Conservation (phyloP, 2,797 vertebrate genomes). For the Caiman crocodilus region DNA sequence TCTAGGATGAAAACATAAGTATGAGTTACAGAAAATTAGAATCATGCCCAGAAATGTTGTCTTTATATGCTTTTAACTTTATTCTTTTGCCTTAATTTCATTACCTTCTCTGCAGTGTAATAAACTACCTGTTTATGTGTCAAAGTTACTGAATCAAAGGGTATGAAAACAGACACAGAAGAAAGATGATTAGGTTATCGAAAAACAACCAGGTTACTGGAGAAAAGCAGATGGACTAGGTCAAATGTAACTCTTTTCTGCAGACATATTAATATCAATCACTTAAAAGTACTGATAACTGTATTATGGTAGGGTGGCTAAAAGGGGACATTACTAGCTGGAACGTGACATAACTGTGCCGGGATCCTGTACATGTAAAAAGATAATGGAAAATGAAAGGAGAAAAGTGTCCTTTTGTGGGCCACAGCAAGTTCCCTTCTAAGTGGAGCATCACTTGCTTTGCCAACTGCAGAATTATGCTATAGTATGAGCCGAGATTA, state of each 20-base stretch:
- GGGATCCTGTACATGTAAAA: background rate
- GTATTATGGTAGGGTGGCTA: rapidly evolving
- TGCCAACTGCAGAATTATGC: background rate
- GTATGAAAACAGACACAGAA: background rate
- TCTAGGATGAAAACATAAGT: background rate
- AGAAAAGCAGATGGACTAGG: background rate
- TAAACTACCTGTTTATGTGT: rapidly evolving
- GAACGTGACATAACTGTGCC: background rate
- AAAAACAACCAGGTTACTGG: background rate
- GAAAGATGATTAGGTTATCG: rapidly evolving
- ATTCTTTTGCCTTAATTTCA: background rate
- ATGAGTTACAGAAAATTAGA: background rate
- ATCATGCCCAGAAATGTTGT: background rate
- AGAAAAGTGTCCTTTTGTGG: background rate
- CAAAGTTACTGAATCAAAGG: background rate
- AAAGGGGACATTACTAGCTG: rapidly evolving
- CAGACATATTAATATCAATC: background rate
- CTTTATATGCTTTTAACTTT: background rate
- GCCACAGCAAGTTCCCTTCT: conserved; percentile 48
- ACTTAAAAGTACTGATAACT: background rate
- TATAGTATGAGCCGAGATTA: background rate
- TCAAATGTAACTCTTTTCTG: background rate
- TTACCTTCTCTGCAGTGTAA: background rate
- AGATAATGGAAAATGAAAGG: background rate
- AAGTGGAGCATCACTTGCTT: conserved; percentile 26